phyloP scores from a whole-genome alignment of 2,888 invertebrate genomes.

The Elysia crispata region DNA sequence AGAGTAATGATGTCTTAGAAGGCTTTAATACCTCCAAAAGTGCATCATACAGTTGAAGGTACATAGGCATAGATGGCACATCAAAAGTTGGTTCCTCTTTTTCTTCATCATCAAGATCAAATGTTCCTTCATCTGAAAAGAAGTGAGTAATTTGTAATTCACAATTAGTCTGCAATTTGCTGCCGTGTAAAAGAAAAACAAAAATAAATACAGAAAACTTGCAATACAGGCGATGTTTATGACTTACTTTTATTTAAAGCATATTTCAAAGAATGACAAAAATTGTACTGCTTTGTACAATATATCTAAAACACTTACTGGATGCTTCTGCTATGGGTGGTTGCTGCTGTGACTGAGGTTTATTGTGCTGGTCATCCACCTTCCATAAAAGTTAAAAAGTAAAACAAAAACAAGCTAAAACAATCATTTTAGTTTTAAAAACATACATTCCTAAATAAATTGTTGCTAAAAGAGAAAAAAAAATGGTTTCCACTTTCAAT shows the following conservation, averaged over 20 bases:
- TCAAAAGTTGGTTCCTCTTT: constrained; percentile 65
- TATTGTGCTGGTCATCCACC: too few relatives aligned
- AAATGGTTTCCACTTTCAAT: too few relatives aligned
- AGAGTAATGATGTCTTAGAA: too few relatives aligned
- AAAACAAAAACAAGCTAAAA: too few relatives aligned
- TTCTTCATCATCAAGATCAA: constrained; percentile 50
- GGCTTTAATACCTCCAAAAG: constrained; percentile 84
- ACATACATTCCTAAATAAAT: too few relatives aligned
- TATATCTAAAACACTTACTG: constrained; percentile 12
- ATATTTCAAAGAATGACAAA: too few relatives aligned
- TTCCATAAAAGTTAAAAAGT: too few relatives aligned
- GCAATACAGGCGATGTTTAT: background rate
- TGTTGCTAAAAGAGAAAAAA: too few relatives aligned
- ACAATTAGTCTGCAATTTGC: too few relatives aligned
- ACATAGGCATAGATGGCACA: constrained; percentile 67
- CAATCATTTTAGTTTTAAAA: too few relatives aligned
- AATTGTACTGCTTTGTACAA: too few relatives aligned
- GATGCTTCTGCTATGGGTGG: constrained; percentile 47
- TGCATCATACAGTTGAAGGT: constrained; percentile 94
- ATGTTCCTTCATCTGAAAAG: constrained; percentile 39
- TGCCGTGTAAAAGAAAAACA: background rate
- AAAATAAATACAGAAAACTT: background rate
- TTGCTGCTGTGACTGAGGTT: constrained; percentile 20
- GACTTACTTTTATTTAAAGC: background rate
- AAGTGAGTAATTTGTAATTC: too few relatives aligned